Conservation (phyloP, 2,888 invertebrate species). For the Troides helena region DNA sequence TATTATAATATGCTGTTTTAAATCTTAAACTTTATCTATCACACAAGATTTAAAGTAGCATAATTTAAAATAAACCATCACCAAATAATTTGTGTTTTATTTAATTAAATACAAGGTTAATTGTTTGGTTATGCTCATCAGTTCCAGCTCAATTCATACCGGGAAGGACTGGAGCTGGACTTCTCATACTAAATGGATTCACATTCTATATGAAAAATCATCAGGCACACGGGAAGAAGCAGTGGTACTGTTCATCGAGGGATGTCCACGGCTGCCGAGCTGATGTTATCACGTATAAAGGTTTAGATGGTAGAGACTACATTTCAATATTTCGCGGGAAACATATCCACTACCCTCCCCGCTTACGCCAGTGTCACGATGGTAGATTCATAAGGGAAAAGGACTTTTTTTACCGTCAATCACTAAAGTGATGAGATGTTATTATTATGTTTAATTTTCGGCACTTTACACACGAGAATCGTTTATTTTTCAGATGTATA, state of each 20-base stretch:
- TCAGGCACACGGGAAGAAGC: conserved; percentile 73
- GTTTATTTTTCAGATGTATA: conserved; percentile 42
- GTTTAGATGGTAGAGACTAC: conserved; percentile 66
- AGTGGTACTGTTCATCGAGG: conserved; percentile 75
- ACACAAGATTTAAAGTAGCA: conserved; percentile 21
- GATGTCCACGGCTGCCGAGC: conserved; percentile 72
- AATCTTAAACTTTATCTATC: neutral
- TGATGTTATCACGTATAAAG: conserved; percentile 73
- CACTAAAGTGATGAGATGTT: conserved; percentile 42
- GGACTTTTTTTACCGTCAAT: conserved; percentile 49
- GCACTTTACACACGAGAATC: conserved; percentile 31
- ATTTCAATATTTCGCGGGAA: conserved; percentile 72
- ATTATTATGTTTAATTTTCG: conserved; percentile 40
- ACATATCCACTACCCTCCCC: conserved; percentile 70
- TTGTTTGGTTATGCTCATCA: conserved; percentile 49
- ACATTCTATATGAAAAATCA: conserved; percentile 77
- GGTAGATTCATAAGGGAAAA: conserved; percentile 73
- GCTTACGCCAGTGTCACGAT: conserved; percentile 68
- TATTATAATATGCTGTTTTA: conserved; percentile 18
- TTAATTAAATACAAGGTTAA: conserved; percentile 29
- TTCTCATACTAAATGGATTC: conserved; percentile 70
- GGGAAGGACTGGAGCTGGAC: conserved; percentile 68
- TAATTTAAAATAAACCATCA: conserved; percentile 31
- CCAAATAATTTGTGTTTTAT: conserved; percentile 44
- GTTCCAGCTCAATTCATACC: conserved; percentile 75